Conservation (phyloP, 2,888 invertebrate species). For the Drosophila austrosaltans region DNA sequence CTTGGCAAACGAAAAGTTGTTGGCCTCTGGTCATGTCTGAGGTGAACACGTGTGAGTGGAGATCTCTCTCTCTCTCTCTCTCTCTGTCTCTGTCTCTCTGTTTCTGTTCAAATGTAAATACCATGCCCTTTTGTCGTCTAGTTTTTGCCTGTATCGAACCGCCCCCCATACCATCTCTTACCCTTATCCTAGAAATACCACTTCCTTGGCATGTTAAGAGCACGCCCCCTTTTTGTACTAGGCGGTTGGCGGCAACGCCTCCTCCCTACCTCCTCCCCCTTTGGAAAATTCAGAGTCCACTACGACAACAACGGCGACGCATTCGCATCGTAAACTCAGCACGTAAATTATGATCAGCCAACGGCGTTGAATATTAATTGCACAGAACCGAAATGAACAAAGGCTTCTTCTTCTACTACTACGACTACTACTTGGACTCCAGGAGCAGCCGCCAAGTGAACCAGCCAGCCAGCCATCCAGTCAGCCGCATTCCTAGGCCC, state of each 20-base stretch:
- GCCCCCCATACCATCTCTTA: neutral
- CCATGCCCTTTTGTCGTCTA: slow-evolving; percentile 54
- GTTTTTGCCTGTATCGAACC: slow-evolving; percentile 46
- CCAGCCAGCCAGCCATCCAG: slow-evolving; percentile 22
- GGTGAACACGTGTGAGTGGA: slow-evolving; percentile 39
- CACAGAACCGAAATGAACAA: slow-evolving; percentile 78
- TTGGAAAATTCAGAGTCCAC: slow-evolving; percentile 20
- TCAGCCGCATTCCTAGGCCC: slow-evolving; percentile 56
- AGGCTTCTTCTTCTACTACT: slow-evolving; percentile 43
- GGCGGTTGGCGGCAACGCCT: slow-evolving; percentile 61
- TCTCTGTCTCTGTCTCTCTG: neutral
- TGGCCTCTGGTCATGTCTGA: slow-evolving; percentile 33
- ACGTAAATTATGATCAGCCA: slow-evolving; percentile 84
- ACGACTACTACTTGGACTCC: slow-evolving; percentile 21
- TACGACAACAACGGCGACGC: slow-evolving; percentile 14
- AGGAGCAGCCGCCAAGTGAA: slow-evolving; percentile 36
- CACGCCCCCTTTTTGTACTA: slow-evolving; percentile 60
- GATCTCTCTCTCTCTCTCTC: neutral
- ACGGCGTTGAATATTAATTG: slow-evolving; percentile 84
- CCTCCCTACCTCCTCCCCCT: neutral
- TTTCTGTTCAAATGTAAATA: slow-evolving; percentile 42
- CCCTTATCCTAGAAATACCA: slow-evolving; percentile 24
- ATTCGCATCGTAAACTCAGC: slow-evolving; percentile 81
- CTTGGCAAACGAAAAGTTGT: slow-evolving; percentile 35
- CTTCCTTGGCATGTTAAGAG: slow-evolving; percentile 39